A percentile compares a stretch with the other conserved stretches of the same genome.
phyloP scores from a whole-genome alignment of 2,888 invertebrate species.

The Cartodere bifasciata region DNA sequence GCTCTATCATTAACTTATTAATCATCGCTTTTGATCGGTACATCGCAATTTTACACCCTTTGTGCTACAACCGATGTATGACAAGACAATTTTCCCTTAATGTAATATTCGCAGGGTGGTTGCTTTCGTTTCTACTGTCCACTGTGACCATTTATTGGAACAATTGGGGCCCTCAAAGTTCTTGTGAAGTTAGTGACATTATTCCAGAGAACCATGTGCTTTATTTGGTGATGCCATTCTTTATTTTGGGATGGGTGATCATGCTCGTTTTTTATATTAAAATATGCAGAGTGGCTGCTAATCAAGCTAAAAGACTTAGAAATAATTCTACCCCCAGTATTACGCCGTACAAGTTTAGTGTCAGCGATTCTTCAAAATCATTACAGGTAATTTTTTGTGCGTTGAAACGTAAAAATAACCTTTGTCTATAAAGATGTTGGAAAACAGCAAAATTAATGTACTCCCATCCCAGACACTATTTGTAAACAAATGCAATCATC shows the following conservation, averaged over 20 bases:
- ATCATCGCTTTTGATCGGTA: conserved; percentile 70
- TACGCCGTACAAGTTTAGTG: too few relatives aligned
- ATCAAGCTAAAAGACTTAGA: conserved; percentile 55
- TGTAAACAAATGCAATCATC: too few relatives aligned
- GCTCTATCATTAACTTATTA: conserved; percentile 66
- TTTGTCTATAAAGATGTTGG: too few relatives aligned
- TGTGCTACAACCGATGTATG: conserved; percentile 65
- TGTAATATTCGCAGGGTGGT: conserved; percentile 56
- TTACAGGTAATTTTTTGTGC: too few relatives aligned
- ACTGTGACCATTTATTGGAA: conserved; percentile 68
- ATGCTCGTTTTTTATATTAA: conserved; percentile 65
- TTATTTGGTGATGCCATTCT: conserved; percentile 52
- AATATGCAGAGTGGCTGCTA: conserved; percentile 66
- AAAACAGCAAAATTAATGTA: too few relatives aligned
- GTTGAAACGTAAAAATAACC: too few relatives aligned
- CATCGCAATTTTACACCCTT: conserved; percentile 65
- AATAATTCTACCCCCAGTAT: conserved; percentile 43
- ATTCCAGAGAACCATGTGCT: conserved; percentile 34
- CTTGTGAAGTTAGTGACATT: conserved; percentile 59
- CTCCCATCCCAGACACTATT: too few relatives aligned
- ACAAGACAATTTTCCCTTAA: conserved; percentile 51
- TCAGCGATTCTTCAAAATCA: conserved; percentile 54
- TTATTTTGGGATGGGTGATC: conserved; percentile 58
- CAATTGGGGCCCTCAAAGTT: conserved; percentile 42
- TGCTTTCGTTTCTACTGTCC: conserved; percentile 50